Conservation (phyloP, 1,140 invertebrate genomes). For the Drosophila paulistorum region DNA sequence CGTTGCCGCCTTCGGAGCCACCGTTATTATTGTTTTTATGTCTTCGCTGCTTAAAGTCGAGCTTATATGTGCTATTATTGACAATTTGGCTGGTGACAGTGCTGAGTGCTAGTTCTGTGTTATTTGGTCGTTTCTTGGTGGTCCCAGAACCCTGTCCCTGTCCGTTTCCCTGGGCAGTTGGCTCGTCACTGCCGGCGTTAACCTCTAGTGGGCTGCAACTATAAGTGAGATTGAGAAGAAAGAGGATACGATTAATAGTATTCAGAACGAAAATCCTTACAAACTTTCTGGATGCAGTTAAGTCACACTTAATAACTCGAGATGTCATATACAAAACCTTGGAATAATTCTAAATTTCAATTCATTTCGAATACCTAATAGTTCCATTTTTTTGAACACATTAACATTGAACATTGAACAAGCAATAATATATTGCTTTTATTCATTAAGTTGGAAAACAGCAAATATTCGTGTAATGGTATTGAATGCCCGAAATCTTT, state of each 20-base stretch:
- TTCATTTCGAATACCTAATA: background rate
- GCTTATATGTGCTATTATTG: constrained; percentile 67
- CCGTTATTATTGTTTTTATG: constrained; percentile 68
- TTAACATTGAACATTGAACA: no score
- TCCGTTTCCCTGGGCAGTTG: constrained; percentile 18
- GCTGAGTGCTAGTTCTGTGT: constrained; percentile 66
- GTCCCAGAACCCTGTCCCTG: constrained; percentile 32
- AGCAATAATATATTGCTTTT: no score
- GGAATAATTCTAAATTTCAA: background rate
- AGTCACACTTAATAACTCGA: background rate
- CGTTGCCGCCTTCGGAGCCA: constrained; percentile 22
- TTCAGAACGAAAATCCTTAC: background rate
- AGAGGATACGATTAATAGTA: background rate
- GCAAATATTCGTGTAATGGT: no score
- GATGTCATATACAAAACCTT: background rate
- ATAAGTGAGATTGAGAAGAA: background rate
- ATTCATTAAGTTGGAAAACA: no score
- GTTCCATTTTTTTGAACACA: background rate
- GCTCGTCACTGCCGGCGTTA: constrained; percentile 39
- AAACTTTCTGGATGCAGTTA: background rate
- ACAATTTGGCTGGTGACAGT: constrained; percentile 71
- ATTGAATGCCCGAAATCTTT: no score
- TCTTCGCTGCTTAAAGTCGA: constrained; percentile 67
- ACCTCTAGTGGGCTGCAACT: constrained; percentile 66
- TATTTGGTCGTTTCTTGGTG: constrained; percentile 47